phyloP scores from a whole-genome alignment of 2,797 vertebrate species.

The Sternarchorhynchus goeldii region DNA sequence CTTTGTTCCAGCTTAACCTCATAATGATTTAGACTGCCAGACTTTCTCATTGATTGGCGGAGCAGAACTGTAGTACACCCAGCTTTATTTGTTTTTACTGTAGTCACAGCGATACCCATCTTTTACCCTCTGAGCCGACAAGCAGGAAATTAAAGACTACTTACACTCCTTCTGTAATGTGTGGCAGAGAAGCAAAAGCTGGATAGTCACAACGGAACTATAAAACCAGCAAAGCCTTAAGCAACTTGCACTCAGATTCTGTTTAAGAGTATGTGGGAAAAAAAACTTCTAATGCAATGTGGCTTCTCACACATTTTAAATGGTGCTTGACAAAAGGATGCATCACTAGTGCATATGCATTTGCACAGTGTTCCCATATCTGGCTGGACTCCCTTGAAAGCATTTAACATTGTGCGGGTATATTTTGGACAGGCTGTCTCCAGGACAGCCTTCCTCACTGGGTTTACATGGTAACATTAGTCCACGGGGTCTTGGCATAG shows the following conservation, averaged over 20 bases:
- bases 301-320: not conserved
- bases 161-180: slow-evolving; percentile 6
- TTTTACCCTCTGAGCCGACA: slow-evolving; percentile 4
- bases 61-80: slow-evolving; percentile 32
- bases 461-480: slow-evolving; percentile 65
- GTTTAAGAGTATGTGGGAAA: not conserved
- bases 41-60: slow-evolving; percentile 28
- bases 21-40: slow-evolving; percentile 26
- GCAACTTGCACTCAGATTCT: not conserved
- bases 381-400: slow-evolving; percentile 41
- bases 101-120: slow-evolving; percentile 46
- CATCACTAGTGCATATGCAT: slow-evolving; percentile 34
- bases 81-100: slow-evolving; percentile 46
- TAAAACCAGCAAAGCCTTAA: slow-evolving; percentile 7
- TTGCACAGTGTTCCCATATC: slow-evolving; percentile 51
- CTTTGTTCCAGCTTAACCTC: slow-evolving; percentile 26
- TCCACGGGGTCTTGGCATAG: slow-evolving; percentile 84
- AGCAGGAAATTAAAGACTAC: slow-evolving; percentile 42
- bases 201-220: slow-evolving; percentile 12
- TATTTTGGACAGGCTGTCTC: slow-evolving; percentile 34
- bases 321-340: slow-evolving; percentile 5
- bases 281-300: not conserved
- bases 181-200: slow-evolving; percentile 18
- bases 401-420: slow-evolving; percentile 40
- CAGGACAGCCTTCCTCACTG: slow-evolving; percentile 18